Percentiles rank a stretch among this genome's conserved stretches.
Evolutionary conservation across 2,797 vertebrate species (phyloP).

Genomic region (Acanthopagrus latus): DNA sequence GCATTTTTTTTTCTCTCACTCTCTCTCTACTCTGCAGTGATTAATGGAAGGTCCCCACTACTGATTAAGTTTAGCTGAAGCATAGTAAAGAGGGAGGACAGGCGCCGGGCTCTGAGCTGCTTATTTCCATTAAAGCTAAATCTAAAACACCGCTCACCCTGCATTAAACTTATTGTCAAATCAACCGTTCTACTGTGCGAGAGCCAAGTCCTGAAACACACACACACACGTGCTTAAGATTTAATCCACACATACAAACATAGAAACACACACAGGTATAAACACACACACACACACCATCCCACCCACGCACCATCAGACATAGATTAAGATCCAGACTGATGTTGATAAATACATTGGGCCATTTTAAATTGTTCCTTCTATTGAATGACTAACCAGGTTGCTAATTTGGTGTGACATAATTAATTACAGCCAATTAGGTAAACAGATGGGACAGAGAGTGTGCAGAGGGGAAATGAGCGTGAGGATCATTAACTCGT

Average conservation of each 20-base stretch:
- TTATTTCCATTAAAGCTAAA: conserved; percentile 60
- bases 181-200: conserved; percentile 22
- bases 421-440: conserved; percentile 83
- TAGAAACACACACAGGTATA: neutral
- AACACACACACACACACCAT: neutral
- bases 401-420: conserved; percentile 81
- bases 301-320: conserved; percentile 34
- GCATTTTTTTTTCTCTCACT: neutral
- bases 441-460: conserved; percentile 77
- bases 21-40: conserved; percentile 46
- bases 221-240: conserved; percentile 9
- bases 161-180: conserved; percentile 57
- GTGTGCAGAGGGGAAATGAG: conserved; percentile 69
- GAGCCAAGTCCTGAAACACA: conserved; percentile 7
- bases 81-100: conserved; percentile 64
- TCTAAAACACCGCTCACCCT: conserved; percentile 47
- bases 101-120: conserved; percentile 41
- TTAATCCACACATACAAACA: conserved; percentile 8
- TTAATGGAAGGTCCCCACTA: conserved; percentile 53
- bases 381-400: conserved; percentile 78
- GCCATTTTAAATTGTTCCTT: conserved; percentile 66
- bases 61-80: conserved; percentile 72
- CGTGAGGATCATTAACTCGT: conserved; percentile 69
- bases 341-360: conserved; percentile 70
- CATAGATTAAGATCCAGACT: conserved; percentile 48